A percentile compares a stretch with the other conserved stretches of the same genome.
These are phyloP conservation scores for Poeciliopsis turneri DNA, from an alignment of 2,797 vertebrate species.

Conservation along the genomic window DNA sequence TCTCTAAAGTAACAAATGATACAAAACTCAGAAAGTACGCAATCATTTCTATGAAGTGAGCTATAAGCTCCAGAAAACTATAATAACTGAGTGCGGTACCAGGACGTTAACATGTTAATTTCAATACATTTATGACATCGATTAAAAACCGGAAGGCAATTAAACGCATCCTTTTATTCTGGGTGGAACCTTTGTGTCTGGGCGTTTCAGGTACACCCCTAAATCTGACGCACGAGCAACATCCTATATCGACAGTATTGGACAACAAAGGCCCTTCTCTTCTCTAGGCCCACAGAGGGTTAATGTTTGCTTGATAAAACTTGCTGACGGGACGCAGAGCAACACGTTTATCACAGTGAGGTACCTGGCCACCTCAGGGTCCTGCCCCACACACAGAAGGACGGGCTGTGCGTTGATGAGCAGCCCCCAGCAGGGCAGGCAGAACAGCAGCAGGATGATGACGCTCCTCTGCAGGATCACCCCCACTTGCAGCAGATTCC, in stretches of 20 bases:
- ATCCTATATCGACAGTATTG: no score
- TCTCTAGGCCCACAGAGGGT: no score
- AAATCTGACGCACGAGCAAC: no score
- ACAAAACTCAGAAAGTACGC: neutral
- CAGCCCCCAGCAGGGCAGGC: constrained; percentile 90
- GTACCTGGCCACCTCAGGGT: constrained; percentile 86
- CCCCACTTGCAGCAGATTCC: constrained; percentile 86
- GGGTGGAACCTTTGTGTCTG: no score
- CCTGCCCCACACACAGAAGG: constrained; percentile 84
- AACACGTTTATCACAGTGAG: neutral
- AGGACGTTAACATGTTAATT: no score
- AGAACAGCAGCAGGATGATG: constrained; percentile 87
- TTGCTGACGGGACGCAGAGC: neutral
- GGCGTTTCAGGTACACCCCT: no score
- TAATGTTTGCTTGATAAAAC: no score
- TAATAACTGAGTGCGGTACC: neutral
- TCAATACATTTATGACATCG: no score
- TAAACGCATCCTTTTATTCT: no score
- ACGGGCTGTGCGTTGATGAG: constrained; percentile 86
- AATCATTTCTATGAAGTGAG: neutral
- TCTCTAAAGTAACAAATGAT: neutral
- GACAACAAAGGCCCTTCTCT: no score
- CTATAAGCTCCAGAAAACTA: neutral
- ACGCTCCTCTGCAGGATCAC: constrained; percentile 86
- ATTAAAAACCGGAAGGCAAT: no score